Conservation (phyloP, 64 coral and sea anemone genomes). For the Montipora capricornis region DNA sequence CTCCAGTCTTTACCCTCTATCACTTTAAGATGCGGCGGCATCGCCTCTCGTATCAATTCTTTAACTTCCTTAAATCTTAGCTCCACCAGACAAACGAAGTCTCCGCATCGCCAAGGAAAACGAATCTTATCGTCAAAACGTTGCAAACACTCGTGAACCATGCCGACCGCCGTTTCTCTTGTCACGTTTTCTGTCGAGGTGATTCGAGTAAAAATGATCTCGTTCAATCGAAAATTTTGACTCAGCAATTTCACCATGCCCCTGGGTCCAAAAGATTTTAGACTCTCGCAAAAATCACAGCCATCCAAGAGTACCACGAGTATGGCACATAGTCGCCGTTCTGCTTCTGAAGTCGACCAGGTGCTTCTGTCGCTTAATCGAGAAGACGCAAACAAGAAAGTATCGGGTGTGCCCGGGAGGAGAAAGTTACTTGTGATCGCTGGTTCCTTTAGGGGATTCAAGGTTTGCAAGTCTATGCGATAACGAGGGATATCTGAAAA, state of each 20-base stretch:
- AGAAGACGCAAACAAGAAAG: neutral
- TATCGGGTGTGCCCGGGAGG: neutral
- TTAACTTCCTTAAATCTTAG: neutral
- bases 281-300: neutral
- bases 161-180: neutral
- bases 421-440: neutral
- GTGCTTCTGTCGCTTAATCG: no score
- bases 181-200: neutral
- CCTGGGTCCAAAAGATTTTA: neutral
- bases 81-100: neutral
- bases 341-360: no score
- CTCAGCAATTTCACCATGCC: neutral
- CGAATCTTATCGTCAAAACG: neutral
- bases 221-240: neutral
- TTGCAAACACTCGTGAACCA: neutral
- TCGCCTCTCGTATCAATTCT: neutral
- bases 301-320: neutral
- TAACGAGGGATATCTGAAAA: neutral
- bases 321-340: no score
- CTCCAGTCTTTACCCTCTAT: neutral
- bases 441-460: neutral
- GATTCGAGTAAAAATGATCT: neutral
- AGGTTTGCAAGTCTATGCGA: neutral
- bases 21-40: neutral
- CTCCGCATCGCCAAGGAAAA: conserved; percentile 3